A percentile compares a stretch with the other conserved stretches of the same genome.
phyloP scores from a whole-genome alignment of 92 coral and sea anemone genomes.

The Phenganax subtilis region DNA sequence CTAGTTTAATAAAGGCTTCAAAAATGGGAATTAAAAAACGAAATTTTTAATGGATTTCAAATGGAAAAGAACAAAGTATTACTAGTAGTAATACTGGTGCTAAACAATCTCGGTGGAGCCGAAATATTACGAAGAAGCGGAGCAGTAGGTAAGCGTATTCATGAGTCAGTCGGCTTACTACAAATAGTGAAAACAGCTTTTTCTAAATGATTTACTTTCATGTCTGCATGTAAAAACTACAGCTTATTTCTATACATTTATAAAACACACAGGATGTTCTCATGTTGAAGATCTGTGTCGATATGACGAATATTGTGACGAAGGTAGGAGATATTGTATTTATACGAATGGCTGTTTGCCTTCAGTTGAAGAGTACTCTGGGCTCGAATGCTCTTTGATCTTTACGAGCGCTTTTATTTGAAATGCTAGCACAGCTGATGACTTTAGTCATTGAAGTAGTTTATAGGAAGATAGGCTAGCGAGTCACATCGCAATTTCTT shows the following conservation, averaged over 20 bases:
- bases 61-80: slow-evolving; percentile 8
- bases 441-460: neutral
- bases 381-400: too few relatives aligned
- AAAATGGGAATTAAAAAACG: slow-evolving; percentile 7
- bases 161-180: neutral
- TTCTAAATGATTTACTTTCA: neutral
- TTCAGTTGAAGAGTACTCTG: too few relatives aligned
- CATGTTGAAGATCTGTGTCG: slow-evolving; percentile 13
- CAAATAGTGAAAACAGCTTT: neutral
- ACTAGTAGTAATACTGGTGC: slow-evolving; percentile 1
- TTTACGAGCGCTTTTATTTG: too few relatives aligned
- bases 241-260: neutral
- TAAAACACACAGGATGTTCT: neutral
- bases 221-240: neutral
- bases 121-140: neutral
- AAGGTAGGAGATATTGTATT: neutral
- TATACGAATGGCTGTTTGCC: neutral
- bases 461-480: neutral
- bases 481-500: neutral
- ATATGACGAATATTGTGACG: slow-evolving; percentile 15
- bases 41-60: slow-evolving; percentile 19
- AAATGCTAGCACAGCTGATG: neutral
- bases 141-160: slow-evolving; percentile 1
- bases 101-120: neutral
- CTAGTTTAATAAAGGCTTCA: neutral